These are phyloP conservation scores for Neolamprologus modestus DNA, from an alignment of 2,113 vertebrate species.

Conservation along the genomic window DNA sequence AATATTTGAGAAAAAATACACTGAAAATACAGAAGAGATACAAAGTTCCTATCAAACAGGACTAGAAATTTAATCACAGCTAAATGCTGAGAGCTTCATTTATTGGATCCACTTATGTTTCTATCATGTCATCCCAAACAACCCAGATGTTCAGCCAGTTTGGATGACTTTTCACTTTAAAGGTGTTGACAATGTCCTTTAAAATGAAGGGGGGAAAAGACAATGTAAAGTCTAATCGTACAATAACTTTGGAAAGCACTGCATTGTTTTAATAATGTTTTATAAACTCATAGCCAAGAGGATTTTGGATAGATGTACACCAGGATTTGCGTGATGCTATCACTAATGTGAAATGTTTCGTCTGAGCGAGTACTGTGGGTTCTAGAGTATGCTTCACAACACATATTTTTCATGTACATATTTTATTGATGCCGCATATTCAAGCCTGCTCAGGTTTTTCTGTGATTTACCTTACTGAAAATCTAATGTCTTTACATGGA, in stretches of 20 bases:
- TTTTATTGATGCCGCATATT: neutral
- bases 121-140: neutral
- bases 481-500: neutral
- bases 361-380: neutral
- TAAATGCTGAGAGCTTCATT: neutral
- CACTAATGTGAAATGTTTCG: neutral
- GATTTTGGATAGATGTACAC: neutral
- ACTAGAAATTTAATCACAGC: neutral
- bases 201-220: rapidly evolving
- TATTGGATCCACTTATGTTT: neutral
- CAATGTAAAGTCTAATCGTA: neutral
- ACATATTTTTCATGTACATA: neutral
- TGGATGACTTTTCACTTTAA: neutral
- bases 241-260: neutral
- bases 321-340: neutral
- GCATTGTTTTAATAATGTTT: neutral
- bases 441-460: neutral
- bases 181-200: neutral
- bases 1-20: neutral
- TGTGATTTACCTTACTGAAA: neutral
- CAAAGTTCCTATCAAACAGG: neutral
- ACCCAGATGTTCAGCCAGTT: neutral
- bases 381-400: neutral
- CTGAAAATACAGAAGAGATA: neutral
- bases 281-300: neutral